These are phyloP conservation scores for Camelus bactrianus DNA, from an alignment of 2,113 vertebrate species.

Conservation along the genomic window DNA sequence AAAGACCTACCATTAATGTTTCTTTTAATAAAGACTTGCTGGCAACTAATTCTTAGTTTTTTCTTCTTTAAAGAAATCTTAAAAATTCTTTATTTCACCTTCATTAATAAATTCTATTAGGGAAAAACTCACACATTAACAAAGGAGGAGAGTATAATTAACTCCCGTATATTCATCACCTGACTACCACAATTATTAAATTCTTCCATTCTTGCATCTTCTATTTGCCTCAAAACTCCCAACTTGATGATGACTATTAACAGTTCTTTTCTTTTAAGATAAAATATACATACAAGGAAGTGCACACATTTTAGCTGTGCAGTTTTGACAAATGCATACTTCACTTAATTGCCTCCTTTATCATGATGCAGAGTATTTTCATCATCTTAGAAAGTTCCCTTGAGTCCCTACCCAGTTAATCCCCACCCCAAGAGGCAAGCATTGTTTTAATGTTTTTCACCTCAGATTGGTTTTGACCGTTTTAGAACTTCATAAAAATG, in stretches of 20 bases:
- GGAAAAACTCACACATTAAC: background rate
- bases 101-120: background rate
- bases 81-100: background rate
- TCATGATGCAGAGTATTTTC: background rate
- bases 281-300: background rate
- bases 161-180: background rate
- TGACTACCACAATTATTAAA: background rate
- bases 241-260: background rate
- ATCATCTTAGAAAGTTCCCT: background rate
- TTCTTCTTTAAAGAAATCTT: background rate
- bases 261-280: background rate
- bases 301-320: background rate
- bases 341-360: background rate
- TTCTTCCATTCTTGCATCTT: background rate
- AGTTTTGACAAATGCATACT: background rate
- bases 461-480: background rate
- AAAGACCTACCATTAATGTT: background rate
- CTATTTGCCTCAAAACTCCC: background rate
- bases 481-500: background rate
- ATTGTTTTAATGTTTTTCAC: background rate
- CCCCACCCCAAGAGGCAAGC: background rate
- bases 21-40: conserved; percentile 14
- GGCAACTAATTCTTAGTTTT: background rate
- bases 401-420: background rate
- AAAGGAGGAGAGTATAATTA: background rate